Conservation (phyloP, 2,797 vertebrate genomes). For the Sitta carolinensis region DNA sequence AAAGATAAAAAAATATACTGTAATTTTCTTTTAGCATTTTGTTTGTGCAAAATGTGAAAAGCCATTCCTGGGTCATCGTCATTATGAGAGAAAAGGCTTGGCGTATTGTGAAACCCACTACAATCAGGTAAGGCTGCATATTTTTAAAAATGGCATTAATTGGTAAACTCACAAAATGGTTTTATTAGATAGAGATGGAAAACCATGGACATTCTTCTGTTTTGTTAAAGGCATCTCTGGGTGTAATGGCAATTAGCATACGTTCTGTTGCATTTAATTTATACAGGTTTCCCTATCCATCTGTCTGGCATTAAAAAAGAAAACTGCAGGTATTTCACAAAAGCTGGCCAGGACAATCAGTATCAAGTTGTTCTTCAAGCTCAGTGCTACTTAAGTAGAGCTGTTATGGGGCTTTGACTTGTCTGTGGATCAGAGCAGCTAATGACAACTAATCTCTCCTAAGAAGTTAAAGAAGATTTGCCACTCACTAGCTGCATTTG, state of each 20-base stretch:
- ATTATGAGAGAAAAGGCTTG: slow-evolving; percentile 97
- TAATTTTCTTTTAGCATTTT: slow-evolving; percentile 88
- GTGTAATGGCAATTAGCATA: neutral
- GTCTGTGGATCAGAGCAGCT: neutral
- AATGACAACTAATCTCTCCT: neutral
- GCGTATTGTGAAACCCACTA: slow-evolving; percentile 99
- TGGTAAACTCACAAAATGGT: neutral
- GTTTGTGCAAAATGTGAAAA: slow-evolving; percentile 95
- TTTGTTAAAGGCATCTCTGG: neutral
- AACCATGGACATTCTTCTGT: neutral
- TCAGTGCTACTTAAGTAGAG: neutral
- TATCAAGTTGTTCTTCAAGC: neutral
- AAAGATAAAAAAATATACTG: neutral
- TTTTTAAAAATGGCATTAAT: neutral
- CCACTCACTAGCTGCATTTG: neutral
- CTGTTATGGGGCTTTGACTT: neutral
- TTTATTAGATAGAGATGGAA: neutral
- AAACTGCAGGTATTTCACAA: neutral
- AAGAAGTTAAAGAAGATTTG: neutral
- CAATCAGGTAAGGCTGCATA: slow-evolving; percentile 86
- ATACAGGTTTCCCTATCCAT: neutral
- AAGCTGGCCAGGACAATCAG: neutral
- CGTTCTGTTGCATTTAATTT: neutral
- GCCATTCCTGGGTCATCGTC: slow-evolving; percentile 97
- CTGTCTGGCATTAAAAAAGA: neutral